Evolutionary conservation across 1,140 invertebrate species (phyloP), one percentile per base, ranked within the genome.

Genomic region (Anagrus nilaparvatae): DNA sequence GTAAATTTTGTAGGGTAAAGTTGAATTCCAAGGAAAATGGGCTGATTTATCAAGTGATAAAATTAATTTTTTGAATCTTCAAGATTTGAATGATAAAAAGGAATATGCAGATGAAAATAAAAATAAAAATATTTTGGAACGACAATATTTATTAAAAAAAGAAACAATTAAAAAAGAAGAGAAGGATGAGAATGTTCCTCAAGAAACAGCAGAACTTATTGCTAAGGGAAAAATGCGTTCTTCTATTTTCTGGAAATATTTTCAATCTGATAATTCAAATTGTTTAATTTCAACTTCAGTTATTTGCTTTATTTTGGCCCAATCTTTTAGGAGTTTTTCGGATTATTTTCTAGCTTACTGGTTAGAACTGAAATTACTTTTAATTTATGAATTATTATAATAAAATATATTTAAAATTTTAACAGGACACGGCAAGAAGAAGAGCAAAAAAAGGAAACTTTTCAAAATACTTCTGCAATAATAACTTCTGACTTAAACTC

Each of bases 331-430:
- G 8, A 75, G 69, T 28, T 62, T 68, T 20, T 70, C 65, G 25
- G 77, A 81, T 58, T 79, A 72, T 54, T 81, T 73, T 73, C 65
- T 79, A 2, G 64, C 71, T 12, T 64, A 66, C 44, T 81, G 59
- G 59, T 56, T 28, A 42, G 28, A 23, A 10, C 29, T 32, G 19
- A 35, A 36, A 21, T 9, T 25, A 5, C 30, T 27, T 40, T 31
- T 37, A 31, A 33, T 34, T 39, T 47, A 45, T 67, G n/a, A 56
- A 28, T 19, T 12, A 18, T 38, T 28, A 14, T 16, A 18, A 18
- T 16, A 18, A 18, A 17, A 25, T 12, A 7, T 25, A 7, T 25
- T 25, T 7, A 25, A 7, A 25, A 25, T 29, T 53, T 58, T 40
- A n/a, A n/a, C n/a, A n/a, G n/a, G n/a, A n/a, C n/a, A n/a, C n/a